Evolutionary conservation across 2,113 vertebrate species (phyloP), one percentile per base, ranked within the genome.

Genomic region (Progne subis): DNA sequence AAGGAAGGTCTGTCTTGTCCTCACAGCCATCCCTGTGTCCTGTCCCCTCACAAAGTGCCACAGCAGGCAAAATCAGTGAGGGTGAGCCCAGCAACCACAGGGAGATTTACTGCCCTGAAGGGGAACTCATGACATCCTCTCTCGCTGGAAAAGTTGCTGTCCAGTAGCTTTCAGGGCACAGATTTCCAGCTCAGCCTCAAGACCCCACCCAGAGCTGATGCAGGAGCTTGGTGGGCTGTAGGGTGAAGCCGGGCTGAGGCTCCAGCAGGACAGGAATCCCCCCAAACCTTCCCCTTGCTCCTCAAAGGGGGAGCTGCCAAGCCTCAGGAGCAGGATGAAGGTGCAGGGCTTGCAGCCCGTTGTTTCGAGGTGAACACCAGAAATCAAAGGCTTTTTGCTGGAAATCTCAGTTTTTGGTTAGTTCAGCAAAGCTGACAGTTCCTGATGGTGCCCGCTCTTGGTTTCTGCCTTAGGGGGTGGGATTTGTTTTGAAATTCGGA

Each of bases 111-210:
- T 56, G 18, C 43, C 24, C 29, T 4, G 3, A 16, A 44, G 43
- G 4, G 28, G 12, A 61, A 56, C 18, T 47, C 6, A 0, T 11
- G 15, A 19, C 29, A 31, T 20, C 39, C 39, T 28, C 9, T 17
- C 34, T 47, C 0, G 0, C 32, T 24, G 63, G n/a, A 52, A 50
- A 60, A 23, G 13, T 1, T 52, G 53, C 29, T 31, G 52, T 9
- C 39, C 61, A 59, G 70, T 46, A 64, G 49, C 24, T 89, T 18
- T 16, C 72, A 56, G 59, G 55, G 39, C 49, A 69, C 39, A 41
- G 82, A 34, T 82, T 87, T 44, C 5, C 2, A 5, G 11, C 74
- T 32, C 2, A 2, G 0, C 26, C 47, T 55, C 60, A 3, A 37
- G 18, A 32, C 5, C 7, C 31, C 19, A 6, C 4, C 1, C 11